phyloP scores from a whole-genome alignment of 2,797 vertebrate species.

The Labeo calbasu region DNA sequence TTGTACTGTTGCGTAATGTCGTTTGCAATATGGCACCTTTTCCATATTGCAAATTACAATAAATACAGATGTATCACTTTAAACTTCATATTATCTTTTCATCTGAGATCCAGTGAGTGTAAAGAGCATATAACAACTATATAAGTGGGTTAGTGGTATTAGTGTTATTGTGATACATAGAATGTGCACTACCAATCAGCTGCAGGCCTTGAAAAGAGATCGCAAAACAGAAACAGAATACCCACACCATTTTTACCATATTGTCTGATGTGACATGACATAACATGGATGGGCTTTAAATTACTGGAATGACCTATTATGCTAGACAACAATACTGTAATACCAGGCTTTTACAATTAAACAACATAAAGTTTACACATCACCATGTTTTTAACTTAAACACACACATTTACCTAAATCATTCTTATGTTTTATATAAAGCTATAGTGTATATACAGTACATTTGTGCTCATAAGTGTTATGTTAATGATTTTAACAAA shows the following conservation, averaged over 20 bases:
- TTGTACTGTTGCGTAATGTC: not conserved
- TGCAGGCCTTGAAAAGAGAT: conserved; percentile 24
- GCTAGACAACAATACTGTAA: not conserved
- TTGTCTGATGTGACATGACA: conserved; percentile 21
- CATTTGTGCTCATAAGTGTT: no score
- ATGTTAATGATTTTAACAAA: no score
- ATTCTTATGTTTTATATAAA: not conserved
- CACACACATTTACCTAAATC: not conserved
- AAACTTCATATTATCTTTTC: not conserved
- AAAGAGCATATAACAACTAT: not conserved
- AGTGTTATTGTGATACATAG: not conserved
- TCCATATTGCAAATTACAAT: not conserved
- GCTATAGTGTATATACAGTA: not conserved
- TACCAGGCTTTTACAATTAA: not conserved
- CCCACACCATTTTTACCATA: conserved; percentile 16
- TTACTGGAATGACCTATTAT: conserved; percentile 1
- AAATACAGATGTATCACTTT: not conserved
- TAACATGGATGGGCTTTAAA: conserved; percentile 6
- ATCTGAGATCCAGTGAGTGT: not conserved
- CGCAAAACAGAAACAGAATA: conserved; percentile 16
- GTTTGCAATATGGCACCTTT: not conserved
- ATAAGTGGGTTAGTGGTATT: conserved; percentile 4
- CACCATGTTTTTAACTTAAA: no score
- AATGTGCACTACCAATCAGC: not conserved
- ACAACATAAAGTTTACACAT: no score